phyloP scores from a whole-genome alignment of 2,888 invertebrate species.

The Frankliniella fusca region DNA sequence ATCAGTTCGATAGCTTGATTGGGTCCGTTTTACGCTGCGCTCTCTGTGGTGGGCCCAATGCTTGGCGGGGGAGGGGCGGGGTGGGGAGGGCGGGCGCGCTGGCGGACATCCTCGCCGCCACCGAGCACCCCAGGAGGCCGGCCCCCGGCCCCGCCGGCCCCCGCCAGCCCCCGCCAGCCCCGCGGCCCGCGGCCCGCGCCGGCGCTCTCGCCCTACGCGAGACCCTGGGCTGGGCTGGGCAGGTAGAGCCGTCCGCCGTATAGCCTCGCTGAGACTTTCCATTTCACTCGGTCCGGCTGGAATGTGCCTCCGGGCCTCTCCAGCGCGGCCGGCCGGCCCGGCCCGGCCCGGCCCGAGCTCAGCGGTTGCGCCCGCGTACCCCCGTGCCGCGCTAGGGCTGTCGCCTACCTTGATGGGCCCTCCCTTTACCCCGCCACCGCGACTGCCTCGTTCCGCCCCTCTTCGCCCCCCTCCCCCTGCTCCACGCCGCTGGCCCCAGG shows the following conservation, averaged over 20 bases:
- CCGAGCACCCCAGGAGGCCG: no score
- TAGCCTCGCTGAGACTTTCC: neutral
- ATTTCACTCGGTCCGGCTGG: constrained; percentile 10
- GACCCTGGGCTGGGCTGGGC: neutral
- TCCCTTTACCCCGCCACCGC: no score
- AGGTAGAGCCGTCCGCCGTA: neutral
- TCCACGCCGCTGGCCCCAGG: no score
- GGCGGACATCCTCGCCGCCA: no score
- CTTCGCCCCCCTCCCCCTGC: no score
- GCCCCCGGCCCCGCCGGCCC: no score
- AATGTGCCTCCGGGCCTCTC: neutral
- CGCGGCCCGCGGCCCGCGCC: neutral
- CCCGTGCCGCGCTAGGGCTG: no score
- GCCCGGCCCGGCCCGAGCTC: neutral
- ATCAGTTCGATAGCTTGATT: neutral
- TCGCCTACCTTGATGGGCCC: no score
- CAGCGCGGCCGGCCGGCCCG: neutral
- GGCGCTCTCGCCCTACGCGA: neutral
- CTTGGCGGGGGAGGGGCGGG: no score
- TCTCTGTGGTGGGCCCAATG: neutral
- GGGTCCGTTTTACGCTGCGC: neutral
- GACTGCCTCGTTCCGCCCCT: no score
- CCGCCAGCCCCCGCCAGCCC: neutral
- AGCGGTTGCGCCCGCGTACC: no score
- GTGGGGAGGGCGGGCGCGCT: no score